Conservation (phyloP, 2,113 vertebrate species). For the Planiliza haematocheilus region DNA sequence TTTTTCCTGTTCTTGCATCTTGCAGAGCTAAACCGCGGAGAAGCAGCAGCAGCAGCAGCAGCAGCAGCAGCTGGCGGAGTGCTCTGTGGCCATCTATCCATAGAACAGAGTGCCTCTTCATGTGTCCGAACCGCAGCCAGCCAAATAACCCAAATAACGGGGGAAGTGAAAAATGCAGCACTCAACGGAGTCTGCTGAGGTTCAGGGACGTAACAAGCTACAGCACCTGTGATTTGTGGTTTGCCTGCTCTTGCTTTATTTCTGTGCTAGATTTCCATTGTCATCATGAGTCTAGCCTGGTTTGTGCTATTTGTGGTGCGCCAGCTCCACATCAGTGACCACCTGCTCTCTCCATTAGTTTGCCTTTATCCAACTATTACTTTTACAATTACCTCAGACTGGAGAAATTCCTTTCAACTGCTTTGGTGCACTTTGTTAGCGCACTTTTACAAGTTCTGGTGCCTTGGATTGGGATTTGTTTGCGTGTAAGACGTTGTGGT, state of each 20-base stretch:
- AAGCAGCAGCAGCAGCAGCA: too few species aligned
- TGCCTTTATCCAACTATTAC: constrained; percentile 19
- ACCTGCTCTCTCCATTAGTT: constrained; percentile 25
- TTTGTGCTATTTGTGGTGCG: constrained; percentile 33
- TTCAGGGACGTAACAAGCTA: constrained; percentile 45
- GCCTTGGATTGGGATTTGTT: neutral
- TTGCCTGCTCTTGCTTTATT: constrained; percentile 50
- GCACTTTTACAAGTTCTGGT: neutral
- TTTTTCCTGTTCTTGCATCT: constrained; percentile 25
- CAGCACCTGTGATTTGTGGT: constrained; percentile 59
- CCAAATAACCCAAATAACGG: constrained; percentile 58
- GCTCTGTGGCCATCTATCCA: constrained; percentile 54
- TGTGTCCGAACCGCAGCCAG: constrained; percentile 49
- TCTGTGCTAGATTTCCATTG: constrained; percentile 39
- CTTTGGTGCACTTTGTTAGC: neutral
- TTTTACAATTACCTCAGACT: constrained; percentile 8
- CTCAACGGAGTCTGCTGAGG: constrained; percentile 45
- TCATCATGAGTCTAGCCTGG: constrained; percentile 36
- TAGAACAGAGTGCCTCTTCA: constrained; percentile 53
- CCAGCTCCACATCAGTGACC: constrained; percentile 8
- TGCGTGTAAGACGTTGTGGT: too few species aligned
- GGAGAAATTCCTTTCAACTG: neutral
- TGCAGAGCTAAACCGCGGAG: constrained; percentile 25
- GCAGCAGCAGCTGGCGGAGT: constrained; percentile 61
- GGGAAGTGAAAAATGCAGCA: constrained; percentile 57